Evolutionary conservation across 2,113 vertebrate species (phyloP), one percentile per base, ranked within the genome.

Genomic region (Chamaea fasciata): DNA sequence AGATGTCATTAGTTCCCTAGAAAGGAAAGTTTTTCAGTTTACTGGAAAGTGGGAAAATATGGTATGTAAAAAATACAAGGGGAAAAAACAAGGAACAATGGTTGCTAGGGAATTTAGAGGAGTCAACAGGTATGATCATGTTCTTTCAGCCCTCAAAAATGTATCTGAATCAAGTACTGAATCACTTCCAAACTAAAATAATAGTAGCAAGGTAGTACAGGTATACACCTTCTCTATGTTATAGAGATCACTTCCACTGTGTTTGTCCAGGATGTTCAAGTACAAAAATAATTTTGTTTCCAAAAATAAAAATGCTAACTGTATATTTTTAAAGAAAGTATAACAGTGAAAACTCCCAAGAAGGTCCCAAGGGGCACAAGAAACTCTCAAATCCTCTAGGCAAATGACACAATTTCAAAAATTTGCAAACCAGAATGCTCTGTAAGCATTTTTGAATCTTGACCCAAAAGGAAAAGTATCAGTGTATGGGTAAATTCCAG

Each of bases 111-210:
- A 94, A 92, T 78, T 68, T 64, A 53, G 49, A 27, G 28, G 15
- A 83, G n/a, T 71, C 65, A 93, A 83, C 94, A 96, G 73, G 90
- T 53, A 89, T 50, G 53, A 62, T 94, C 95, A 93, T 83, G 94
- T 64, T 92, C 56, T 89, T 90, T 71, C 88, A 95, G 33, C 18
- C 31, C 31, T 94, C 60, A 91, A 74, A 95, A 93, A 95, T 69
- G 35, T 56, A 53, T 44, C 59, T 78, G 44, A 94, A 88, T 64
- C n/a, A 93, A 83, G 41, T 64, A 50, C n/a, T 96, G 93, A 86
- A 94, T 90, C 21, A 21, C 7, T 87, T 96, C 94, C 95, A 95
- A 94, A 68, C 18, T 53, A 65, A 94, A 87, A 41, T 63, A 88
- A 67, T 59, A 56, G 15, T 75, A 84, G 30, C 15, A 78, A 69